phyloP scores from a whole-genome alignment of 2,113 vertebrate species.

The Cottus gobio region DNA sequence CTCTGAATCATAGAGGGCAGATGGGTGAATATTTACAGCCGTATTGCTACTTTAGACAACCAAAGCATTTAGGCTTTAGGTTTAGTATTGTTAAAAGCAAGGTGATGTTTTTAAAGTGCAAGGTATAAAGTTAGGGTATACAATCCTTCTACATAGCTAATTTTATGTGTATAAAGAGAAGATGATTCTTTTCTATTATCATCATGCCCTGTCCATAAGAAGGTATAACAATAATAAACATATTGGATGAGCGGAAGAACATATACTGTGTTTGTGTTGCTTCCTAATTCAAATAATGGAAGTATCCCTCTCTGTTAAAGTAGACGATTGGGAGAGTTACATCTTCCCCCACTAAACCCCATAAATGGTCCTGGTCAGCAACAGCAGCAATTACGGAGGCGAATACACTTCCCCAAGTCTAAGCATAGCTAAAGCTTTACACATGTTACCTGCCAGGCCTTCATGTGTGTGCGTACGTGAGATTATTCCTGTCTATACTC shows the following conservation, averaged over 20 bases:
- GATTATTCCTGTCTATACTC: not conserved
- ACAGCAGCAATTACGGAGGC: conserved; percentile 24
- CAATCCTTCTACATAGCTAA: too few relatives aligned
- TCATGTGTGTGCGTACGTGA: not conserved
- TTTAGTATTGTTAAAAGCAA: too few relatives aligned
- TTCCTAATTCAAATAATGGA: conserved; percentile 2
- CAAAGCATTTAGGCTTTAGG: too few relatives aligned
- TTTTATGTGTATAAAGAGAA: not conserved
- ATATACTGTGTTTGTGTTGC: not conserved
- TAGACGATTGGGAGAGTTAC: conserved; percentile 29
- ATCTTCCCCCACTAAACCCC: conserved; percentile 26
- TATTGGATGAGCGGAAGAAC: not conserved
- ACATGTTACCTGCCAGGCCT: not conserved
- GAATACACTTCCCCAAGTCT: conserved; percentile 9
- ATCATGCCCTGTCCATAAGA: too few relatives aligned
- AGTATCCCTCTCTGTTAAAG: not conserved
- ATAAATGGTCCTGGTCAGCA: conserved; percentile 45
- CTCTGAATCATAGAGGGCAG: not conserved
- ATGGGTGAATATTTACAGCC: too few relatives aligned
- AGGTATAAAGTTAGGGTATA: too few relatives aligned
- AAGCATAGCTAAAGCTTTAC: conserved; percentile 3
- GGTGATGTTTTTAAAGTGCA: too few relatives aligned
- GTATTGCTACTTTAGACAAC: too few relatives aligned
- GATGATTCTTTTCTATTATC: not conserved
- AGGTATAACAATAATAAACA: not conserved